phyloP scores from a whole-genome alignment of 1,140 invertebrate species.

The Tetraneura akinire region DNA sequence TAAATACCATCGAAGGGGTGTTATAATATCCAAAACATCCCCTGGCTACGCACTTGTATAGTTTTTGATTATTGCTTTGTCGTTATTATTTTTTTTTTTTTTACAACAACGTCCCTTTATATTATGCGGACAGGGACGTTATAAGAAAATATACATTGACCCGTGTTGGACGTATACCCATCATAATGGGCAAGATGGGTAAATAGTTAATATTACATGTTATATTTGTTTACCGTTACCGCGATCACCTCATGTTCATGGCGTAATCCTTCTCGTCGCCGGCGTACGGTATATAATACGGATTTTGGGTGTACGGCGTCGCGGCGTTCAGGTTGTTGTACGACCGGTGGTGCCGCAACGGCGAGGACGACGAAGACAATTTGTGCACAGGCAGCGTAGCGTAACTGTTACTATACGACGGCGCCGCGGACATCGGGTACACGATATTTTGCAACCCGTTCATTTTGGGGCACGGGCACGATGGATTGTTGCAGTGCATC shows the following conservation, averaged over 20 bases:
- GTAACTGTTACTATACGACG: slow-evolving; percentile 54
- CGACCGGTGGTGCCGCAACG: slow-evolving; percentile 52
- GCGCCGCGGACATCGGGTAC: slow-evolving; percentile 52
- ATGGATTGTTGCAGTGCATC: slow-evolving; percentile 57
- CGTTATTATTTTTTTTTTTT: no score
- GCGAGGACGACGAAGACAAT: slow-evolving; percentile 55
- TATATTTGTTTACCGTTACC: no score
- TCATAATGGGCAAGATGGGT: no score
- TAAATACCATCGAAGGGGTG: no score
- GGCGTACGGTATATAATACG: slow-evolving; percentile 49
- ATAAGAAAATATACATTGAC: no score
- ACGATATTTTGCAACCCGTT: not conserved
- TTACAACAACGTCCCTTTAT: no score
- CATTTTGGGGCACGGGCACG: slow-evolving; percentile 54
- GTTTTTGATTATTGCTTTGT: no score
- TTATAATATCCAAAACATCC: no score
- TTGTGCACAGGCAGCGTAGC: slow-evolving; percentile 57
- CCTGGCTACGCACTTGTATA: no score
- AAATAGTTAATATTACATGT: no score
- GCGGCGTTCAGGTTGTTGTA: slow-evolving; percentile 56
- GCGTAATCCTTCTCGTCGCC: slow-evolving; percentile 50
- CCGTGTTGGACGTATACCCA: no score
- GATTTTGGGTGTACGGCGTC: slow-evolving; percentile 53
- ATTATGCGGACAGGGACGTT: no score
- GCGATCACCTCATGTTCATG: slow-evolving; percentile 18